Percentiles rank a stretch among this genome's conserved stretches.
phyloP scores from a whole-genome alignment of 1,140 invertebrate genomes.

The Drosophila lacteicornis region DNA sequence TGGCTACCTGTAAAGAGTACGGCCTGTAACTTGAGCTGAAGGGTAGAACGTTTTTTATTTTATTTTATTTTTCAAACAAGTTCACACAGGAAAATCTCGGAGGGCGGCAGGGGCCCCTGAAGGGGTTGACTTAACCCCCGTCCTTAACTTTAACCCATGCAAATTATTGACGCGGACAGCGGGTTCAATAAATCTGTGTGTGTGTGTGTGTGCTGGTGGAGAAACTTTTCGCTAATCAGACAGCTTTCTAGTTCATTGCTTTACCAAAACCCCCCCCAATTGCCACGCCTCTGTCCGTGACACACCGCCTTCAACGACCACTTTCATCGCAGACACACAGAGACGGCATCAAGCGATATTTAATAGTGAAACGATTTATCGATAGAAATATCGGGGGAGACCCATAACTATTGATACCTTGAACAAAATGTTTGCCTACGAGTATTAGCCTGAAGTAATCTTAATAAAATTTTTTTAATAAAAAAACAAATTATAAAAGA shows the following conservation, averaged over 20 bases:
- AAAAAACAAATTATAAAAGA: no score
- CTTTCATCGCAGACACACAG: slow-evolving; percentile 31
- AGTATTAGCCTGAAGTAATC: no score
- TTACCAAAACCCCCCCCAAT: slow-evolving; percentile 19
- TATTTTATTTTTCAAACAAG: slow-evolving; percentile 63
- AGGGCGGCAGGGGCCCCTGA: background rate
- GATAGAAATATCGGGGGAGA: background rate
- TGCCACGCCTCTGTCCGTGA: slow-evolving; percentile 35
- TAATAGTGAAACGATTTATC: background rate
- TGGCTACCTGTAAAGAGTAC: background rate
- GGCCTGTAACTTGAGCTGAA: slow-evolving; percentile 61
- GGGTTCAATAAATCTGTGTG: slow-evolving; percentile 70
- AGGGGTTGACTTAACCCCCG: slow-evolving; percentile 48
- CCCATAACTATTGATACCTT: no score
- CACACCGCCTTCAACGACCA: background rate
- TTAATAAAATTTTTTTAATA: no score
- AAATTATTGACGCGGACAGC: slow-evolving; percentile 80
- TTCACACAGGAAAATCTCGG: slow-evolving; percentile 53
- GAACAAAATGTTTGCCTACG: no score
- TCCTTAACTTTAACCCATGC: slow-evolving; percentile 63
- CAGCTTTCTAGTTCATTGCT: slow-evolving; percentile 82
- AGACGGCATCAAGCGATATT: background rate
- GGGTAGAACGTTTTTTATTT: slow-evolving; percentile 65
- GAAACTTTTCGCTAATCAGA: slow-evolving; percentile 80
- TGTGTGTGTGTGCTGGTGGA: slow-evolving; percentile 39